phyloP scores from a whole-genome alignment of 2,113 vertebrate species.

The Formicarius rufipectus region DNA sequence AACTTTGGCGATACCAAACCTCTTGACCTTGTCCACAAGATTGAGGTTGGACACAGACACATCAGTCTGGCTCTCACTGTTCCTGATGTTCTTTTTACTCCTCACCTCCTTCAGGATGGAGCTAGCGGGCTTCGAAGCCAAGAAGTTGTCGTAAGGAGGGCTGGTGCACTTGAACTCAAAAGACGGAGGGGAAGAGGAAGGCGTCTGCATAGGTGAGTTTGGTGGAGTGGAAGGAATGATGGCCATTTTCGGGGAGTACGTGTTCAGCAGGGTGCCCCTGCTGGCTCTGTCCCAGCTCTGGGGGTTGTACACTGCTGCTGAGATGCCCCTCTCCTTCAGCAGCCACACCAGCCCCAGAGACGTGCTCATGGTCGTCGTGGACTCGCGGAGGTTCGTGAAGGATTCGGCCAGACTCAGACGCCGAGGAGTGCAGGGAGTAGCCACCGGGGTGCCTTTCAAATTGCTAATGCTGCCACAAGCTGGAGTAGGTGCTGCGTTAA shows the following conservation, averaged over 20 bases:
- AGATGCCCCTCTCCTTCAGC: slow-evolving; percentile 92
- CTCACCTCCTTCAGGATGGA: slow-evolving; percentile 92
- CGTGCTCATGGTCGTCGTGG: slow-evolving; percentile 94
- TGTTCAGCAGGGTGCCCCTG: slow-evolving; percentile 63
- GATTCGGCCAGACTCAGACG: slow-evolving; percentile 92
- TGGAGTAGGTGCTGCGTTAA: slow-evolving; percentile 76
- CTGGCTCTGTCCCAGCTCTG: slow-evolving; percentile 88
- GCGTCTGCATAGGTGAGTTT: slow-evolving; percentile 87
- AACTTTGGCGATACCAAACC: slow-evolving; percentile 84
- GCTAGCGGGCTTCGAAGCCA: slow-evolving; percentile 93
- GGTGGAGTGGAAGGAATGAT: slow-evolving; percentile 88
- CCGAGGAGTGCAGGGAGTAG: slow-evolving; percentile 91
- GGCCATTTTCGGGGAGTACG: slow-evolving; percentile 73
- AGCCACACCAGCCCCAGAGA: slow-evolving; percentile 92
- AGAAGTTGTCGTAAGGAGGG: slow-evolving; percentile 88
- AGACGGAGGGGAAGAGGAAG: slow-evolving; percentile 75
- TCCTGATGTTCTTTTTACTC: slow-evolving; percentile 79
- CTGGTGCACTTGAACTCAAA: slow-evolving; percentile 88
- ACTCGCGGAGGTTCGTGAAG: slow-evolving; percentile 93
- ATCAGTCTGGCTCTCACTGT: slow-evolving; percentile 87
- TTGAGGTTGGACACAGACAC: slow-evolving; percentile 89
- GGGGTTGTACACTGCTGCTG: slow-evolving; percentile 90
- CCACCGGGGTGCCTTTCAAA: slow-evolving; percentile 84
- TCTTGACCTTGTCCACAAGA: slow-evolving; percentile 94
- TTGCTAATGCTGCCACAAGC: slow-evolving; percentile 81